A percentile compares a stretch with the other conserved stretches of the same genome.
Evolutionary conservation across 1,140 invertebrate species (phyloP).

Genomic region (Adoxophyes honmai): DNA sequence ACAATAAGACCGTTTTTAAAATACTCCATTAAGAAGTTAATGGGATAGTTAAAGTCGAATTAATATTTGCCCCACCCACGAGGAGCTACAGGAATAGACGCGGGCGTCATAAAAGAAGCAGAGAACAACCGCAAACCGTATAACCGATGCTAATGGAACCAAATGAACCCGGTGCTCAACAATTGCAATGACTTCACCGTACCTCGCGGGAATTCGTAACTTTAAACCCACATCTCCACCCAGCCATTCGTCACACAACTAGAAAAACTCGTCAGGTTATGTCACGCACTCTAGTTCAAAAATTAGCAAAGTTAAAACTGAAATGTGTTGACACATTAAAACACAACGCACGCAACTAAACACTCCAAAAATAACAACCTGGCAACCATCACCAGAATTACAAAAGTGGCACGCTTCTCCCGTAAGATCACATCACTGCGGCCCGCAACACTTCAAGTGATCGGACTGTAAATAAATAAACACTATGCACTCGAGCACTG

Average conservation of each 20-base stretch:
- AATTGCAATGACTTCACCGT: conserved; percentile 41
- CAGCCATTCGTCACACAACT: background rate
- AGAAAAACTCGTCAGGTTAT: background rate
- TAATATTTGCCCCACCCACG: conserved; percentile 42
- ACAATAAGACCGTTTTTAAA: conserved; percentile 25
- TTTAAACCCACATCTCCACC: too few relatives aligned
- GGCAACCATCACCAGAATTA: conserved; percentile 31
- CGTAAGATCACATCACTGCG: conserved; percentile 1
- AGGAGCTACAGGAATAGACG: conserved; percentile 42
- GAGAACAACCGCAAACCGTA: conserved; percentile 42
- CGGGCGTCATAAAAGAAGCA: conserved; percentile 41
- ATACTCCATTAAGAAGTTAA: conserved; percentile 37
- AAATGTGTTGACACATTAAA: conserved; percentile 35
- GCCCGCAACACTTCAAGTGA: conserved; percentile 19
- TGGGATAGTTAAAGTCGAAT: conserved; percentile 35
- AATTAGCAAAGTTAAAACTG: conserved; percentile 15
- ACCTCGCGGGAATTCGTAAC: background rate
- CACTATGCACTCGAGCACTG: conserved; percentile 34
- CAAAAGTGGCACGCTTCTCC: conserved; percentile 23
- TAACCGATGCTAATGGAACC: conserved; percentile 48
- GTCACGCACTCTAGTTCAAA: background rate
- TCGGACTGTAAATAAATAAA: conserved; percentile 40
- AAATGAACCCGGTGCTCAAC: conserved; percentile 45
- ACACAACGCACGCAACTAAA: conserved; percentile 24
- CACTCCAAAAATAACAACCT: conserved; percentile 38